Percentiles rank a stretch among this genome's conserved stretches.
Evolutionary conservation across 2,797 vertebrate species (phyloP).

Genomic region (Intellagama lesueurii): DNA sequence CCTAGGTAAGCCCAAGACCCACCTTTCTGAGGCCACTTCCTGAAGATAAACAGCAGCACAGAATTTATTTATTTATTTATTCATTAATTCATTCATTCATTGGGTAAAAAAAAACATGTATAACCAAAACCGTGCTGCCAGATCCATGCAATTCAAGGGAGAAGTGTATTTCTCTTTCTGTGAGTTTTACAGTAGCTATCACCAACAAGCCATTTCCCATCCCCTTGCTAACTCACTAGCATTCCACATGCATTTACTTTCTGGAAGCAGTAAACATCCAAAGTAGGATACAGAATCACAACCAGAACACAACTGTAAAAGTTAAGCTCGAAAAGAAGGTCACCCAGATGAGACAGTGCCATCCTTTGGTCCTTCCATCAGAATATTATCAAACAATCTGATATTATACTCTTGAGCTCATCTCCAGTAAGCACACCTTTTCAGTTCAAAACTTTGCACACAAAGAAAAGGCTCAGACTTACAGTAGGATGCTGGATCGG

Average conservation of each 20-base stretch:
- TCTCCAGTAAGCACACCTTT: conserved; percentile 52
- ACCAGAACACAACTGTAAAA: conserved; percentile 25
- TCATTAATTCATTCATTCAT: too few species aligned
- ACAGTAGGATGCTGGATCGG: conserved; percentile 82
- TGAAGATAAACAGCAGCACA: too few species aligned
- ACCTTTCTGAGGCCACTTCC: too few species aligned
- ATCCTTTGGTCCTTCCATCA: conserved; percentile 20
- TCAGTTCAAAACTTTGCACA: conserved; percentile 65
- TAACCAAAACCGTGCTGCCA: too few species aligned
- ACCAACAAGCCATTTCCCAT: not conserved
- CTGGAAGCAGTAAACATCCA: conserved; percentile 15
- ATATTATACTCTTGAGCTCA: not conserved
- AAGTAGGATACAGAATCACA: conserved; percentile 20
- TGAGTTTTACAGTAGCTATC: not conserved
- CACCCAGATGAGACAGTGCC: fast-evolving
- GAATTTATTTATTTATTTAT: too few species aligned
- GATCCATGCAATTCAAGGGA: too few species aligned
- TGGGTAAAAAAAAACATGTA: too few species aligned
- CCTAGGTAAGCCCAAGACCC: too few species aligned
- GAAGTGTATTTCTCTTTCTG: not conserved
- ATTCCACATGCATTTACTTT: not conserved
- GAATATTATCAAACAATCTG: conserved; percentile 15
- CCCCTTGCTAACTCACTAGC: not conserved
- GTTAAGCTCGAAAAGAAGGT: conserved; percentile 18
- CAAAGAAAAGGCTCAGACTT: conserved; percentile 69